A percentile compares a stretch with the other conserved stretches of the same genome.
Evolutionary conservation across 2,113 vertebrate genomes (phyloP).

Genomic region (Cranoglanis bouderius): DNA sequence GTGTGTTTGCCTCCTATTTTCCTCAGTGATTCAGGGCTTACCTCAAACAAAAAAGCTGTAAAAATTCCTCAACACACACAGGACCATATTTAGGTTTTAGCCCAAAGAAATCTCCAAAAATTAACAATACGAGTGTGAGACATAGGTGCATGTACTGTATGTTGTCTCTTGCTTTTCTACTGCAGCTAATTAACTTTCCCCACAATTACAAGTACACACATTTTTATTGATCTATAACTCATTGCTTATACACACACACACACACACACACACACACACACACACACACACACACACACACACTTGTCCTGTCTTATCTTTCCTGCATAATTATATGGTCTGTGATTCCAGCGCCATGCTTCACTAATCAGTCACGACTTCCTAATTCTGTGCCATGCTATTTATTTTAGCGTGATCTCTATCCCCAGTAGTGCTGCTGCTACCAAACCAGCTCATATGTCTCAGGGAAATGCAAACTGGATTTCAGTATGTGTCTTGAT

Average conservation of each 20-base stretch:
- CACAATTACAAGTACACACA: too few relatives aligned
- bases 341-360: background rate
- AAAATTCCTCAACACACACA: background rate
- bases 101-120: background rate
- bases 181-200: background rate
- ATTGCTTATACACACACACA: background rate
- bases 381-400: background rate
- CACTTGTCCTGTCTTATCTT: background rate
- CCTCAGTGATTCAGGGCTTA: background rate
- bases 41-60: conserved; percentile 1
- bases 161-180: background rate
- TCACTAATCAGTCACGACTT: background rate
- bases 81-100: background rate
- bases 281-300: background rate
- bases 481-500: background rate
- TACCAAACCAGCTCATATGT: background rate
- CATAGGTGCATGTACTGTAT: background rate
- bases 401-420: background rate
- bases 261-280: too few relatives aligned
- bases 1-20: background rate
- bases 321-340: background rate
- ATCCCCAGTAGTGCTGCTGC: background rate
- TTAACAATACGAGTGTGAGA: background rate
- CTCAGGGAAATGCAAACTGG: background rate
- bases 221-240: background rate